These are phyloP conservation scores for Theocolax elegans DNA, from an alignment of 1,140 invertebrate species.

Conservation along the genomic window DNA sequence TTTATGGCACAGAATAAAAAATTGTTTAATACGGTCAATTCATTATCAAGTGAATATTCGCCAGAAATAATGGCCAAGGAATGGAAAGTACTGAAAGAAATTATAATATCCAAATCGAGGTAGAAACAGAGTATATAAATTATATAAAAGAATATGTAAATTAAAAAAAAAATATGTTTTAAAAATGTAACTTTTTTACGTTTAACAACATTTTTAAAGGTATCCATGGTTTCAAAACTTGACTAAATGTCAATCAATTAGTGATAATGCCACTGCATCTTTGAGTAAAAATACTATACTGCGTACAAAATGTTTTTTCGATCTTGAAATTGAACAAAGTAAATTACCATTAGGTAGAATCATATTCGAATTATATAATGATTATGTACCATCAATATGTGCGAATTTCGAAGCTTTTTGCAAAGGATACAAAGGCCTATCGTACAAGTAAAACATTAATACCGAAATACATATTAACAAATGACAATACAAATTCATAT, in stretches of 20 bases:
- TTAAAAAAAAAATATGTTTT: too few relatives aligned
- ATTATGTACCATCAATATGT: conserved; percentile 73
- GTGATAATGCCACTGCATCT: background rate
- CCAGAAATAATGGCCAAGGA: conserved; percentile 40
- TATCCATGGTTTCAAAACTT: conserved; percentile 22
- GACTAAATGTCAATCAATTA: conserved; percentile 21
- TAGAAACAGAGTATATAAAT: conserved; percentile 8
- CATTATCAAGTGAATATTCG: conserved; percentile 44
- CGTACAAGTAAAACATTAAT: conserved; percentile 52
- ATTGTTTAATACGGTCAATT: conserved; percentile 45
- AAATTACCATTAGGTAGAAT: conserved; percentile 64
- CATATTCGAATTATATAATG: conserved; percentile 72
- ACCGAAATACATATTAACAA: too few relatives aligned
- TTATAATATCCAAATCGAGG: conserved; percentile 40
- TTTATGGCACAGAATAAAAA: conserved; percentile 47
- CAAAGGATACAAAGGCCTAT: conserved; percentile 61
- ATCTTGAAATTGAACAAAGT: conserved; percentile 53
- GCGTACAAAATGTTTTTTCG: conserved; percentile 58
- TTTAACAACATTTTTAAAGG: background rate
- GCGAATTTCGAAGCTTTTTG: conserved; percentile 75
- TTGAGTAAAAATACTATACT: background rate
- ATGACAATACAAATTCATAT: too few relatives aligned
- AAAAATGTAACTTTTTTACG: too few relatives aligned
- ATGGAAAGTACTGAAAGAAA: conserved; percentile 47
- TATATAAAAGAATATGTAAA: background rate